Conservation (phyloP, 2,888 invertebrate genomes). For the Macaria notata region DNA sequence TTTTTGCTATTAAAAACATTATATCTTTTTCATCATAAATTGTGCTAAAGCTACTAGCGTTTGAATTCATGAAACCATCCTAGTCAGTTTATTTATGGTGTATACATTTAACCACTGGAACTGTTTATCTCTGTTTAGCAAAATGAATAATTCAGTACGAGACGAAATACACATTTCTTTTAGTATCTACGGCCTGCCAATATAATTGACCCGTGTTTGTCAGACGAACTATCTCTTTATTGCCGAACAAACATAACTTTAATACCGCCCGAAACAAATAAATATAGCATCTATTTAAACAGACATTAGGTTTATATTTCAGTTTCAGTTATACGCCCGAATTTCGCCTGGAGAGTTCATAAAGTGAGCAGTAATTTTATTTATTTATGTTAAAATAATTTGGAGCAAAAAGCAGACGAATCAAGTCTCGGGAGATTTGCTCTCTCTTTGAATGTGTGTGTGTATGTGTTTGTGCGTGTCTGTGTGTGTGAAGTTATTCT, state of each 20-base stretch:
- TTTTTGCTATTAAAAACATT: no score
- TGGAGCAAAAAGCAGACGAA: constrained; percentile 14
- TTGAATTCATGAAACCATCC: no score
- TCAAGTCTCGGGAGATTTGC: neutral
- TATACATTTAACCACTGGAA: no score
- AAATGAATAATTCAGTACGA: no score
- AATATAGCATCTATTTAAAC: neutral
- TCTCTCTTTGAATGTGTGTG: neutral
- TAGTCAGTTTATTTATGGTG: no score
- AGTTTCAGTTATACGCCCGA: constrained; percentile 1
- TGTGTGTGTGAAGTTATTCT: neutral
- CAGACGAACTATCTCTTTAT: constrained; percentile 1
- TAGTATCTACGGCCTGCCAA: no score
- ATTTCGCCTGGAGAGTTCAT: constrained; percentile 11
- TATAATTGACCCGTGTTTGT: no score
- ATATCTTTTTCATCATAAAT: no score
- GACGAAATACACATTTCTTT: no score
- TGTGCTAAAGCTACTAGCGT: no score
- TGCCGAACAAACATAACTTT: constrained; percentile 1
- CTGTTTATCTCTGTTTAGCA: no score
- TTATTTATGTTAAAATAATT: constrained; percentile 22
- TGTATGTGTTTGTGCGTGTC: constrained; percentile 7
- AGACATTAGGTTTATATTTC: constrained; percentile 1
- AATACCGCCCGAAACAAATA: neutral
- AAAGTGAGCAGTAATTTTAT: constrained; percentile 14